Evolutionary conservation across 2,888 invertebrate genomes (phyloP), one percentile per base, ranked within the genome.

Genomic region (Malthinus flaveolus): DNA sequence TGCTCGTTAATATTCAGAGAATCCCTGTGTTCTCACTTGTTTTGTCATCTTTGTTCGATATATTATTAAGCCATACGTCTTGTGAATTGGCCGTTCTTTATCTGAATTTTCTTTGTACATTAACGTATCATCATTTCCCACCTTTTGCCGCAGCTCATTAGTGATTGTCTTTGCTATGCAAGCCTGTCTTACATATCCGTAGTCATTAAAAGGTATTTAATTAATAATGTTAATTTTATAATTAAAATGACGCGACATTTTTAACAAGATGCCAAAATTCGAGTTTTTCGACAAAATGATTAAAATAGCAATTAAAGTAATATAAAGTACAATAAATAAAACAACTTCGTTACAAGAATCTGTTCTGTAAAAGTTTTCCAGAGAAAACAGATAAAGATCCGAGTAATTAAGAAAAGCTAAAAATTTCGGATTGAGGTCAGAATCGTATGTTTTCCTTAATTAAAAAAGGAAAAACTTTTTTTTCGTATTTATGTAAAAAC

Each of bases 401-500:
- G 15, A 44, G 49, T 49, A 56, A 56, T 56, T 56, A 56, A 49
- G 56, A 56, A 49, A 49, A 33, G 49, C 42, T 56, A 49, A 49
- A 55, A 56, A 49, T 56, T 56, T 49, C 56, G 56, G 37, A 49
- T 45, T 46, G 49, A 49, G 56, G 56, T 49, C 56, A 37, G 36
- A 49, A 39, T 56, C 56, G 56, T 56, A 56, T 56, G 56, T 56
- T 56, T 56, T 49, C 45, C 49, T 56, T 56, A 56, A 56, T 56
- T 56, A 56, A 56, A 56, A 56, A 23, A 23, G 5, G 23, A 49
- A 55, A 42, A 31, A 56, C 39, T 32, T 32, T 23, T 42, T 56
- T 45, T 2, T 23, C 23, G 49, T 32, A 49, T 44, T 49, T 49
- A 56, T 56, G 49, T 49, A 49, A 56, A 56, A 56, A 49, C 49